These are phyloP conservation scores for Octopus sinensis DNA, from an alignment of 1,140 invertebrate genomes.

Conservation along the genomic window DNA sequence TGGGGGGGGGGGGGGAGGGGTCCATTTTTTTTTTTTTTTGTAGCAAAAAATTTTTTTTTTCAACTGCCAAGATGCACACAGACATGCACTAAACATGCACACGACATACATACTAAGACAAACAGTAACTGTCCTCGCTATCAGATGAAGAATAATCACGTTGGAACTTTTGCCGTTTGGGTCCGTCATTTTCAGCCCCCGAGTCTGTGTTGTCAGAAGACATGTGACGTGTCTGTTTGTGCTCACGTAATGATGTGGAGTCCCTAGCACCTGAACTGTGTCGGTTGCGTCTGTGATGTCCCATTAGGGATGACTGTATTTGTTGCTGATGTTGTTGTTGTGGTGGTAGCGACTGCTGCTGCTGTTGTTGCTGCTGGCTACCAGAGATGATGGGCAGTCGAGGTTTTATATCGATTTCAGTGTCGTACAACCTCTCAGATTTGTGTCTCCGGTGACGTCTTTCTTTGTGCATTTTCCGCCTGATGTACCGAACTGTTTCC, in stretches of 20 bases:
- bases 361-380: not conserved
- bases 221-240: not conserved
- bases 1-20: no score
- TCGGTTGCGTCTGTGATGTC: not conserved
- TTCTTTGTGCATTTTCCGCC: not conserved
- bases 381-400: not conserved
- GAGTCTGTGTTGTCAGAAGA: conserved; percentile 6
- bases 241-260: not conserved
- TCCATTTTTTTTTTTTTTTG: not conserved
- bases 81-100: not conserved
- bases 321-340: no score
- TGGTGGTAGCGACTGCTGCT: no score
- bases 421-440: not conserved
- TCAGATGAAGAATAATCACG: conserved; percentile 8
- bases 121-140: not conserved
- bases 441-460: not conserved
- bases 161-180: not conserved
- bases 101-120: not conserved
- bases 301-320: not conserved
- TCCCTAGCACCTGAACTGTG: not conserved
- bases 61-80: not conserved
- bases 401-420: not conserved
- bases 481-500: not conserved
- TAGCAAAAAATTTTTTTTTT: not conserved
- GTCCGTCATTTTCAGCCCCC: not conserved